Base-by-base conservation (phyloP, 2,888 invertebrate genomes). In the Pogonocherus hispidulus region DNA sequence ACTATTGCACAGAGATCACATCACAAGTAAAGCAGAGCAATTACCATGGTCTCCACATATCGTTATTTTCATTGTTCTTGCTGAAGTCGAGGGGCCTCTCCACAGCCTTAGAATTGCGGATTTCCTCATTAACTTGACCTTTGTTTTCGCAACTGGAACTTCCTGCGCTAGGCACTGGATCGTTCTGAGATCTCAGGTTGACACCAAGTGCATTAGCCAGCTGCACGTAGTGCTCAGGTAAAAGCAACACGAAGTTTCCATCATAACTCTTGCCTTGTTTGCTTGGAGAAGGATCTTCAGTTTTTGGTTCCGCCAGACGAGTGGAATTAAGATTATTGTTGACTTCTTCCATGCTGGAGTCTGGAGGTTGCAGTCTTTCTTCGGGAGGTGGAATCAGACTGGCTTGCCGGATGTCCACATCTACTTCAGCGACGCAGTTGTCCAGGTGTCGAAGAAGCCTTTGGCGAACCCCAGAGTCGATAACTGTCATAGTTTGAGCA, bases 161-260 rank as follows among this genome's bases (percentile, higher is more conserved):
- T 32, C 79, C 71, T 0, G 79, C 73, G 69, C 76, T 78, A 4
- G 77, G 66, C 51, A 66, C 66, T 14, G 72, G 57, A 44, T 77
- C 80, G 66, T 73, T 77, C 57, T 81, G 81, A 55, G 82, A 80
- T 67, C 84, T 76, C 60, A 86, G 72, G 76, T 86, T 86, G 57
- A 86, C 85, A 46, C 85, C 86, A 27, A 86, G 72, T 59, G 89
- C 89, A 2, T 88, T 88, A 1, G 89, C 89, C 54, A 90, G 76
- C 78, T 90, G 89, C 8, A 90, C 87, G 80, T 90, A 90, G 80
- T 90, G 89, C 80, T 89, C 89, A 44, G 90, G 90, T 44, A 90
- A 83, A 2, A 90, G 85, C 78, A 90, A 88, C 16, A 90, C 90
- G 44, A 90, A 89, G 76, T 90, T 90, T 1, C 90, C 90, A 76